Evolutionary conservation across 2,113 vertebrate species (phyloP).

Genomic region (Nothocercus nigrocapillus): DNA sequence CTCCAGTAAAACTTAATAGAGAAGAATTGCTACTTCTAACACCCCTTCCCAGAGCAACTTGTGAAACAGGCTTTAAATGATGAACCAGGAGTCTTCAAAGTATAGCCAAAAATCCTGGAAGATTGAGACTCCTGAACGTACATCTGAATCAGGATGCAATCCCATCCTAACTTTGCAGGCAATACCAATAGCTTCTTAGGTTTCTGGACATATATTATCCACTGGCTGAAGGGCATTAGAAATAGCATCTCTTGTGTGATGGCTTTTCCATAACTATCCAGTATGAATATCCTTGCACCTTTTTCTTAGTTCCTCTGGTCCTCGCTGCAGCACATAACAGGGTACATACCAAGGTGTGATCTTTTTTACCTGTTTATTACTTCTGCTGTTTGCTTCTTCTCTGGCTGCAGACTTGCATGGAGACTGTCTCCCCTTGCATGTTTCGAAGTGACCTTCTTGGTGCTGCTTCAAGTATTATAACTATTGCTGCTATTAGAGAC

Average conservation of each 20-base stretch:
- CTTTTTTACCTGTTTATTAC: not conserved
- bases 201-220: not conserved
- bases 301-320: not conserved
- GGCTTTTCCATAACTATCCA: not conserved
- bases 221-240: not conserved
- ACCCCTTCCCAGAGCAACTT: not conserved
- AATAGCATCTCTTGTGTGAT: not conserved
- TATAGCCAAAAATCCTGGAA: not conserved
- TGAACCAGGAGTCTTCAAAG: not conserved
- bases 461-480: not conserved
- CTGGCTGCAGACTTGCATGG: not conserved
- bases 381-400: not conserved
- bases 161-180: not conserved
- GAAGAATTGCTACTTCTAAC: not conserved
- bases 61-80: not conserved
- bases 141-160: not conserved
- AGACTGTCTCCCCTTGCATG: not conserved
- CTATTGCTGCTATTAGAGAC: not conserved
- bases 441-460: not conserved
- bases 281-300: not conserved
- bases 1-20: not conserved
- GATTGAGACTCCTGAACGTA: not conserved
- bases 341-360: fast-evolving
- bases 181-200: not conserved
- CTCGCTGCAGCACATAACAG: not conserved